A percentile compares a stretch with the other conserved stretches of the same genome.
These are phyloP conservation scores for Saturnia pavonia DNA, from an alignment of 2,888 invertebrate species.

Conservation along the genomic window DNA sequence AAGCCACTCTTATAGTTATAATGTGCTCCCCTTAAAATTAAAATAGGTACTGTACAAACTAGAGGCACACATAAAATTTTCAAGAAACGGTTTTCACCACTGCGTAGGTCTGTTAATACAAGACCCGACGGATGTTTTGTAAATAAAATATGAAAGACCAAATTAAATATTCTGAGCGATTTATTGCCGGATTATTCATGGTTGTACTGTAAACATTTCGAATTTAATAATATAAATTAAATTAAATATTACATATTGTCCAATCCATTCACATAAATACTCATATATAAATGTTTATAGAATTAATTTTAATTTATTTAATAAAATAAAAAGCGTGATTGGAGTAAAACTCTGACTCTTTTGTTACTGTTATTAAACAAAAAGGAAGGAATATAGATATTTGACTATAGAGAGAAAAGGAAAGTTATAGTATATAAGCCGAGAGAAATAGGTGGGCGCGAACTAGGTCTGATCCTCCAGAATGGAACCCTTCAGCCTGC, in stretches of 20 bases:
- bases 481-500: too few relatives aligned
- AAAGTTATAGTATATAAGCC: too few relatives aligned
- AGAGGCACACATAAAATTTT: constrained; percentile 1
- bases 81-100: constrained; percentile 2
- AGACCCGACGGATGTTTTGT: background rate
- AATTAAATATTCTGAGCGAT: background rate
- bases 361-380: too few relatives aligned
- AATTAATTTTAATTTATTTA: too few relatives aligned
- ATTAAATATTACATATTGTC: background rate
- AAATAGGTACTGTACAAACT: background rate
- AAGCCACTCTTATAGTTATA: background rate
- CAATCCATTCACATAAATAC: background rate
- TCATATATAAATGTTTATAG: too few relatives aligned
- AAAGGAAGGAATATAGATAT: too few relatives aligned
- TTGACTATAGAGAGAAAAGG: too few relatives aligned
- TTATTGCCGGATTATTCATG: background rate
- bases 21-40: background rate
- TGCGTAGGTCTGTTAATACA: background rate
- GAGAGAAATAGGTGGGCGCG: too few relatives aligned
- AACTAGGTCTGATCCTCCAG: too few relatives aligned
- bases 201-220: background rate
- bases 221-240: background rate
- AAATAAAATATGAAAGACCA: background rate
- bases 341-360: too few relatives aligned
- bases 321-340: too few relatives aligned